Base-by-base conservation (phyloP, 2,888 invertebrate genomes). In the Mythimna pallens region DNA sequence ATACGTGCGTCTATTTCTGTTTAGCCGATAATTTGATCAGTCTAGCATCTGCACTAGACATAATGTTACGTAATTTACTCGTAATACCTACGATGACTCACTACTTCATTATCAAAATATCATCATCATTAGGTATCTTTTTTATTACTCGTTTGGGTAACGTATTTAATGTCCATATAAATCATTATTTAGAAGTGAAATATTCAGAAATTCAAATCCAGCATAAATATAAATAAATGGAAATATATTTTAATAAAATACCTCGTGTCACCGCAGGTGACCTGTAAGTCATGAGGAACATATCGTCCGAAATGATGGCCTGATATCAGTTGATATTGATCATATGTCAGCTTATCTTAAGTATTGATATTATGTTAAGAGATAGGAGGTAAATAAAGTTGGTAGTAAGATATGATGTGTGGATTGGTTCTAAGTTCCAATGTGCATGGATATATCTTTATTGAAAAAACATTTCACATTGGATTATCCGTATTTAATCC, bases 291-390 rank as follows among this genome's bases (percentile, higher is more conserved):
- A 67, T 69, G 17, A 58, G n/a, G 6, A 57, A 61, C 66, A 81
- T 74, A 81, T 34, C 34, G 47, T 1, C 57, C 43, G 14, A 62
- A 72, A 62, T 50, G 71, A 72, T 76, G 61, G 55, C 36, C 10
- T 52, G 70, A 73, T 82, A 82, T 64, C 61, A 54, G 7, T 20
- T 64, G 76, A 82, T 76, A 71, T 22, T 63, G 36, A 82, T 70
- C 70, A 73, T 64, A 50, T 68, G 65, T 58, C 62, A 63, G 58
- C 30, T 76, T 71, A 80, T 82, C 72, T 63, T 68, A 76, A 76
- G 80, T 75, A 22, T 79, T 25, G 57, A 75, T 75, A 71, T 63
- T 55, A 67, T 69, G 82, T 75, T 78, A 61, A 57, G 47, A 65
- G 65, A 69, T 81, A 65, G 3, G 5, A 54, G 61, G 73, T 55